Base-by-base conservation (phyloP, 2,888 invertebrate species). In the Lagria hirta region DNA sequence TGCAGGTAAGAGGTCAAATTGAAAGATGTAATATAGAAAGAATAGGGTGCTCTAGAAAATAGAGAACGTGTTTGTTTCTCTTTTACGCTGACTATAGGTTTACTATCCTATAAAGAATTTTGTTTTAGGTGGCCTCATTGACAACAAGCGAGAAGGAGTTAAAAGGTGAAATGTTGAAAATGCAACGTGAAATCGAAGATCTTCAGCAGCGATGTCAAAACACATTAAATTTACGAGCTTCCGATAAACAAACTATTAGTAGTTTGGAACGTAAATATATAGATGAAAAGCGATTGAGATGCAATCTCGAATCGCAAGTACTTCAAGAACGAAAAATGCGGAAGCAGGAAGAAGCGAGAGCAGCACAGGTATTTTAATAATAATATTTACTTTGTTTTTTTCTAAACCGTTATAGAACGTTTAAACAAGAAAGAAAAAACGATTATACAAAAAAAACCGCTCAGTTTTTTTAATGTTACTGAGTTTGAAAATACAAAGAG, bases 171-270 rank as follows among this genome's bases (percentile, higher is more conserved):
- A 76, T 88, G 61, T 75, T 78, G 42, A 83, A 84, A 62, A 80
- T 92, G 67, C 88, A 88, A 73, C 84, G 88, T 65, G 90, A 91
- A 65, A 86, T 92, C 68, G 92, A 93, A 61, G 86, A 87, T 66
- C 75, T 94, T 58, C 93, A 94, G 68, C 84, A 84, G 64, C 83
- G 86, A 68, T 70, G 93, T 65, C 86, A 90, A 66, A 84, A 85
- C 64, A 72, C 87, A 53, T 79, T 80, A 43, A 80, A 81, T 51
- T 80, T 82, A 52, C 82, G 88, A 34, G 84, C 87, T 65, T 74
- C 83, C 54, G 95, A 91, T 67, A 84, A 86, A 71, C 84, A 88
- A 62, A 81, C 83, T 55, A 75, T 93, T 55, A 77, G 81, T 63
- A 78, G 70, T 54, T 79, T 85, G 61, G 96, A 95, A 74, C 81